Evolutionary conservation across 2,797 vertebrate species (phyloP), one percentile per base, ranked within the genome.

Genomic region (Geotrypetes seraphini): DNA sequence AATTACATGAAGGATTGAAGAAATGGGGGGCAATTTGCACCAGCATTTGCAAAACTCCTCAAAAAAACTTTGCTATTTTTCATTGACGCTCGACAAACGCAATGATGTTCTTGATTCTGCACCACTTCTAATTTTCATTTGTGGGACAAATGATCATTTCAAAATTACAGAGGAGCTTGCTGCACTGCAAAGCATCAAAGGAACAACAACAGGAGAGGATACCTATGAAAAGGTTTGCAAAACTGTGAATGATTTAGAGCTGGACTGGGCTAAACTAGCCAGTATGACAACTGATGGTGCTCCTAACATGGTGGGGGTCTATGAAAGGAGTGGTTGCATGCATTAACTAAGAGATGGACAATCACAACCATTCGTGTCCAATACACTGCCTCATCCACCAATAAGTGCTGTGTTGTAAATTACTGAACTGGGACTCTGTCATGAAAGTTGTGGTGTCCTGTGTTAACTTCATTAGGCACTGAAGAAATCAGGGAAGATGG

Each of bases 391-490:
- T 60, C 8, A 60, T 51, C 36, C 39, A 55, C 47, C 47, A 43
- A 38, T 53, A 57, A 43, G 38, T 41, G 20, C 36, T 43, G 49
- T 57, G 60, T 46, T 60, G 42, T 43, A 53, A 55, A 50, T 47
- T 46, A 8, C 3, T 47, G 22, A 53, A 17, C 19, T 53, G 50
- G 53, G 36, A 52, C 8, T 60, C 42, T 48, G 39, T 51, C 19
- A 56, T 59, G 57, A 56, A 56, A 27, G 44, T 58, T 13, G n/a
- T n/a, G n/a, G n/a, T n/a, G n/a, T n/a, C n/a, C n/a, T n/a, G n/a
- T n/a, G n/a, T n/a, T n/a, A n/a, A n/a, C n/a, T n/a, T n/a, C n/a
- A n/a, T n/a, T n/a, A n/a, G n/a, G n/a, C n/a, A n/a, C n/a, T n/a
- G n/a, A n/a, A n/a, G n/a, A n/a, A n/a, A n/a, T n/a, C n/a, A n/a